These are phyloP conservation scores for Rana temporaria DNA, from an alignment of 2,113 vertebrate species.

Conservation along the genomic window DNA sequence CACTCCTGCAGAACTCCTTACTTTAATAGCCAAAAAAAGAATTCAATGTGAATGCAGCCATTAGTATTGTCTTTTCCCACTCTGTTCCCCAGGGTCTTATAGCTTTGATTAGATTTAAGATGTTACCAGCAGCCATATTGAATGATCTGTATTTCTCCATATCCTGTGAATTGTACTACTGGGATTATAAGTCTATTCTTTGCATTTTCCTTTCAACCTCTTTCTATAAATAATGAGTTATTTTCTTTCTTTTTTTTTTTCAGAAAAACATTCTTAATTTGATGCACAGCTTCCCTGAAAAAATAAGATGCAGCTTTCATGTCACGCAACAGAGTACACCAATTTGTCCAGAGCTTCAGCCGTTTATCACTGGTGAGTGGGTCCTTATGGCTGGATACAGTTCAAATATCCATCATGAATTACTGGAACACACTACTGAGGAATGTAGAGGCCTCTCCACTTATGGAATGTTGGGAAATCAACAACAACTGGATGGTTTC, in stretches of 20 bases:
- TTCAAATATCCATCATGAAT: conserved; percentile 31
- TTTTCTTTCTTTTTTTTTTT: conserved; percentile 66
- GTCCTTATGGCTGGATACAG: conserved; percentile 31
- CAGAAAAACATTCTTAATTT: conserved; percentile 83
- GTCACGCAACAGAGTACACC: conserved; percentile 83
- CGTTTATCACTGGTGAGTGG: conserved; percentile 80
- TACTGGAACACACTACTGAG: conserved; percentile 18
- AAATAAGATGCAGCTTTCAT: conserved; percentile 84
- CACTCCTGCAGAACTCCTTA: too few relatives aligned
- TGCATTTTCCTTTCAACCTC: neutral
- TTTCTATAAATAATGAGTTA: neutral
- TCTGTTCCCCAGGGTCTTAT: too few relatives aligned
- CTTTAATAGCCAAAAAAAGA: too few relatives aligned
- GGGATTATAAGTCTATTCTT: neutral
- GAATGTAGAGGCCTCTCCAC: conserved; percentile 28
- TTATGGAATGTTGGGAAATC: conserved; percentile 26
- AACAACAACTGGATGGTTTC: neutral
- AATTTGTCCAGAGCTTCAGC: conserved; percentile 77
- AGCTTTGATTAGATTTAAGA: neutral
- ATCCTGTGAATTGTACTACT: neutral
- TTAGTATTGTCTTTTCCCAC: too few relatives aligned
- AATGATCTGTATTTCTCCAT: neutral
- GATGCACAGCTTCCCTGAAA: conserved; percentile 83
- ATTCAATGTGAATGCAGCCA: too few relatives aligned
- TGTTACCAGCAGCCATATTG: neutral